phyloP scores from a whole-genome alignment of 2,797 vertebrate species.

The Coregonus suidteri region DNA sequence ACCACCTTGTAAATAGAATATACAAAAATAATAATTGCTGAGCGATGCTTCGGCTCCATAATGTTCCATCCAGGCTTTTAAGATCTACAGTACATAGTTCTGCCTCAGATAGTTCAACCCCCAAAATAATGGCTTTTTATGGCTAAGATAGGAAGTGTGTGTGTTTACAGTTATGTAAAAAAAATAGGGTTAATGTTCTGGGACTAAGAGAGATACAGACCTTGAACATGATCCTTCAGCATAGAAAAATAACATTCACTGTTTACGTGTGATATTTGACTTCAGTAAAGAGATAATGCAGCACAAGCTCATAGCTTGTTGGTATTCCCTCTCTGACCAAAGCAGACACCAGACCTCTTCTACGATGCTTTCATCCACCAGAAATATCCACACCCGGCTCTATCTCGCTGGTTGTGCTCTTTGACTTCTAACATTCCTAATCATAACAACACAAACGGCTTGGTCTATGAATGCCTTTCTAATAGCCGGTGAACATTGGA shows the following conservation, averaged over 20 bases:
- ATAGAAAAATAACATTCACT: no score
- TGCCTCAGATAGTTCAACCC: no score
- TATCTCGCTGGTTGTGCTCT: slow-evolving; percentile 55
- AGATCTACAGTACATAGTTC: slow-evolving; percentile 60
- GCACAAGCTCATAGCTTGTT: no score
- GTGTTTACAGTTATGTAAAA: no score
- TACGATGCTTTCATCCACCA: slow-evolving; percentile 72
- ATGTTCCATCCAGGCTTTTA: slow-evolving; percentile 71
- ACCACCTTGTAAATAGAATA: slow-evolving; percentile 69
- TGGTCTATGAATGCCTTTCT: background rate
- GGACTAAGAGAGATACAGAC: no score
- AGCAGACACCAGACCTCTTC: slow-evolving; percentile 70
- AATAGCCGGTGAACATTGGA: background rate
- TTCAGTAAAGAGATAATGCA: no score
- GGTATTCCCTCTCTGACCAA: slow-evolving; percentile 21
- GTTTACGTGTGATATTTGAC: no score
- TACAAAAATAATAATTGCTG: slow-evolving; percentile 26
- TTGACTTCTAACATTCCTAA: slow-evolving; percentile 68
- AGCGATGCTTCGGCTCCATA: slow-evolving; percentile 65
- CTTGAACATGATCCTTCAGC: no score
- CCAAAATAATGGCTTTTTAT: no score
- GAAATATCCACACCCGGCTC: slow-evolving; percentile 59
- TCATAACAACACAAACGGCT: slow-evolving; percentile 60
- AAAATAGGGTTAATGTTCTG: no score
- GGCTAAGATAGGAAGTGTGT: no score